These are phyloP conservation scores for Siphlonurus alternatus DNA, from an alignment of 2,888 invertebrate genomes.

Conservation along the genomic window DNA sequence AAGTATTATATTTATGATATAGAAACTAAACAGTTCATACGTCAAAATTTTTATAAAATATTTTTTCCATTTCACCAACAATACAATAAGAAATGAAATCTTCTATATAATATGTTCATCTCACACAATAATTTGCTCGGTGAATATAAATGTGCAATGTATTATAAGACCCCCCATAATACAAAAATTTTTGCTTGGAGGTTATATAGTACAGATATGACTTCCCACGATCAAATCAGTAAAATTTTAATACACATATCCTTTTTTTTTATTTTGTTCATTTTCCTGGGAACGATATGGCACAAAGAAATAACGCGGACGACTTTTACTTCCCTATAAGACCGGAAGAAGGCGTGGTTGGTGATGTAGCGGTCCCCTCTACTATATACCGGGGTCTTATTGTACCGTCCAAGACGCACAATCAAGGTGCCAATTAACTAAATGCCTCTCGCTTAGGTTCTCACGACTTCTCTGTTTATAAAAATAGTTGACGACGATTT, in stretches of 20 bases:
- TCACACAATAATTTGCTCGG: too few species aligned
- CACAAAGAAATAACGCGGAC: neutral
- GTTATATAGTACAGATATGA: too few species aligned
- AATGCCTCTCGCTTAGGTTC: neutral
- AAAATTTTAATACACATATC: too few species aligned
- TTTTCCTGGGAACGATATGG: neutral
- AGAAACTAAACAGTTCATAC: too few species aligned
- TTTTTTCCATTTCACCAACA: too few species aligned
- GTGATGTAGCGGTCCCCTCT: neutral
- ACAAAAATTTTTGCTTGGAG: neutral
- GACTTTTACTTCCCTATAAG: neutral
- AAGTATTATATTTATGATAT: too few species aligned
- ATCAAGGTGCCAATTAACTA: neutral
- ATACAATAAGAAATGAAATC: too few species aligned
- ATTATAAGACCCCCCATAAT: neutral
- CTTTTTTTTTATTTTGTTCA: neutral
- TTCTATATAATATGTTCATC: too few species aligned
- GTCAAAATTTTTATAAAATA: too few species aligned
- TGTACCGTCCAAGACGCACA: neutral
- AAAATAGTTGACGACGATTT: neutral
- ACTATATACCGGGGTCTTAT: neutral
- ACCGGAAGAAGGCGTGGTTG: slow-evolving; percentile 1
- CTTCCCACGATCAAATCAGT: neutral
- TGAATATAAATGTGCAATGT: too few species aligned
- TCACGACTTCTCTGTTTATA: too few species aligned